These are phyloP conservation scores for Orcinus orca DNA, from an alignment of 2,113 vertebrate genomes.

Conservation along the genomic window DNA sequence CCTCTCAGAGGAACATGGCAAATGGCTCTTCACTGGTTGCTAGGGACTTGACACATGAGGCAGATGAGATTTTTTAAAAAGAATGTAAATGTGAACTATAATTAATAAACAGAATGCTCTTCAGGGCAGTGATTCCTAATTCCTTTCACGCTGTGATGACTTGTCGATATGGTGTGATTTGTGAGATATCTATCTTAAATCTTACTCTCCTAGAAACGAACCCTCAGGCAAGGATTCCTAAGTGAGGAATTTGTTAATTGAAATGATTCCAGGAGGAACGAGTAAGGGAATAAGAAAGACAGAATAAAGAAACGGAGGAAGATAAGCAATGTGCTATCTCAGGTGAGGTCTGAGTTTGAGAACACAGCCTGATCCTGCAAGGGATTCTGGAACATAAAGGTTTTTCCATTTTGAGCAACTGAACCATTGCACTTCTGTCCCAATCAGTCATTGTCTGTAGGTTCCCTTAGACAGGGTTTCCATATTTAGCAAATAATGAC, in stretches of 20 bases:
- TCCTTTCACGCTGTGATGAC: not conserved
- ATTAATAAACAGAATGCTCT: not conserved
- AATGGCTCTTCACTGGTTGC: not conserved
- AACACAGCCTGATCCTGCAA: not conserved
- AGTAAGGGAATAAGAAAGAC: not conserved
- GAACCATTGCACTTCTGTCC: not conserved
- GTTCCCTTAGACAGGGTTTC: not conserved
- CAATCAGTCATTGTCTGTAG: not conserved
- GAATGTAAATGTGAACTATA: not conserved
- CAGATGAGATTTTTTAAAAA: not conserved
- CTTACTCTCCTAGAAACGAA: not conserved
- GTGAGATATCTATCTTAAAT: not conserved
- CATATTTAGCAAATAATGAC: not conserved
- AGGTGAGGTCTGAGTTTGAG: not conserved
- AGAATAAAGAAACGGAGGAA: not conserved
- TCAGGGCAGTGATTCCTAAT: not conserved
- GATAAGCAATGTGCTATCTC: not conserved
- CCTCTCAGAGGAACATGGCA: not conserved
- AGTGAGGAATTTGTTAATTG: not conserved
- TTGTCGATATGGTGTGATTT: not conserved
- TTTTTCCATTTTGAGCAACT: not conserved
- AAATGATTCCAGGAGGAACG: constrained; percentile 5
- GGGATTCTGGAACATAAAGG: not conserved
- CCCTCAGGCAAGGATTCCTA: not conserved
- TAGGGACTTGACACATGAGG: not conserved